Percentiles rank a stretch among this genome's conserved stretches.
Conservation (phyloP, 2,797 vertebrate genomes). For the Galago senegalensis region DNA sequence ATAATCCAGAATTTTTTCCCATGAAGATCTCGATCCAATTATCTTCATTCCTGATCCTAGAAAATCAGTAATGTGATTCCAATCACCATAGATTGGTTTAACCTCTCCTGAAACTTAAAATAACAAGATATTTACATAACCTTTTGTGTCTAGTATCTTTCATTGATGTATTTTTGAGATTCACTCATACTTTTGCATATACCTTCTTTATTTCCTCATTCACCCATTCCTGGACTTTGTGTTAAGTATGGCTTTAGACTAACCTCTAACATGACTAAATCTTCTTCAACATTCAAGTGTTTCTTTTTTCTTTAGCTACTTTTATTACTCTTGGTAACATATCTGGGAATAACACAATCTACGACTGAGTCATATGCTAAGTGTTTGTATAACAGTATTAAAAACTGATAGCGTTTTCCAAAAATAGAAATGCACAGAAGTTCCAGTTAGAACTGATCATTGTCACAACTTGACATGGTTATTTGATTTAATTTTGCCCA, state of each 20-base stretch:
- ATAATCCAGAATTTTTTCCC: not conserved
- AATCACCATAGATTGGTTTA: not conserved
- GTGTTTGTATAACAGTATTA: not conserved
- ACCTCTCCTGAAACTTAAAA: not conserved
- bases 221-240: not conserved
- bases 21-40: not conserved
- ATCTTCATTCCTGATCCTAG: not conserved
- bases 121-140: not conserved
- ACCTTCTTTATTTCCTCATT: not conserved
- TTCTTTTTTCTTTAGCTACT: not conserved
- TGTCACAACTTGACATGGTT: not conserved
- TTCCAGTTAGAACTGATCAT: not conserved
- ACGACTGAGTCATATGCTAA: not conserved
- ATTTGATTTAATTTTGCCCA: not conserved
- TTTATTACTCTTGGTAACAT: not conserved
- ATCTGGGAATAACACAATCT: not conserved
- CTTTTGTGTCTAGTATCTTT: not conserved
- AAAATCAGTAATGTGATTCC: not conserved
- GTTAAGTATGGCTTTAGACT: not conserved
- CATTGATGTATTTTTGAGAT: not conserved
- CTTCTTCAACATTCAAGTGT: not conserved
- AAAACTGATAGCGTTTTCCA: not conserved
- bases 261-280: not conserved
- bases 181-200: not conserved
- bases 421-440: slow-evolving; percentile 1